Evolutionary conservation across 2,113 vertebrate species (phyloP), one percentile per base, ranked within the genome.

Genomic region (Etia nguti): DNA sequence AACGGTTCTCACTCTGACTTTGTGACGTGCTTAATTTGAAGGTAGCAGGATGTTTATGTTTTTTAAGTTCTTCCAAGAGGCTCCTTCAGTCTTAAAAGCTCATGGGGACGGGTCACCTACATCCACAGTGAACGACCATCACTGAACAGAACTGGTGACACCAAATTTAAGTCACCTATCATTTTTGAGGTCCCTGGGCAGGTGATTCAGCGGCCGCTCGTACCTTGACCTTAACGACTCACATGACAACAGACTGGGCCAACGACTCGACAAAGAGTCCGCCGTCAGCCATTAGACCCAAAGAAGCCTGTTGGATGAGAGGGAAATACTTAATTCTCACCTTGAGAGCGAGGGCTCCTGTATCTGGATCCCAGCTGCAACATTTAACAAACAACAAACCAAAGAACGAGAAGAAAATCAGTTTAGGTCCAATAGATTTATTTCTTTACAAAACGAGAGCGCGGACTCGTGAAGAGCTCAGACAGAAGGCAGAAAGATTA

Each of bases 391-490:
- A 13, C 3, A 13, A 26, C 2, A 13, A 50, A 24, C 22, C 68
- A 59, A 31, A 82, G 26, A 79, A 38, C 2, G 34, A 3, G 13
- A 9, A 41, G n/a, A 46, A 12, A 55, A 20, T 36, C 16, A 16
- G 4, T 48, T 77, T 56, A 52, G 60, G 24, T 81, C 48, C 41
- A 82, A 48, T 24, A 88, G 60, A 55, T 92, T 92, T 88, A 88
- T 88, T 92, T 91, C 55, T 88, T 89, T 89, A 91, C 43, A 90
- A 90, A 90, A 87, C 43, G 62, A 83, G 86, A 88, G 79, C 56
- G 20, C 65, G 3, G 62, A 85, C 80, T 86, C 22, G 16, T 50
- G 87, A 88, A 90, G 79, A 88, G 86, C 86, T 92, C 81, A 46
- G 56, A 90, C 79, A 77, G 73, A 79, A 73, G 86, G 90, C 82